These are phyloP conservation scores for Melitaea athalia DNA, from an alignment of 2,888 invertebrate genomes.

Conservation along the genomic window DNA sequence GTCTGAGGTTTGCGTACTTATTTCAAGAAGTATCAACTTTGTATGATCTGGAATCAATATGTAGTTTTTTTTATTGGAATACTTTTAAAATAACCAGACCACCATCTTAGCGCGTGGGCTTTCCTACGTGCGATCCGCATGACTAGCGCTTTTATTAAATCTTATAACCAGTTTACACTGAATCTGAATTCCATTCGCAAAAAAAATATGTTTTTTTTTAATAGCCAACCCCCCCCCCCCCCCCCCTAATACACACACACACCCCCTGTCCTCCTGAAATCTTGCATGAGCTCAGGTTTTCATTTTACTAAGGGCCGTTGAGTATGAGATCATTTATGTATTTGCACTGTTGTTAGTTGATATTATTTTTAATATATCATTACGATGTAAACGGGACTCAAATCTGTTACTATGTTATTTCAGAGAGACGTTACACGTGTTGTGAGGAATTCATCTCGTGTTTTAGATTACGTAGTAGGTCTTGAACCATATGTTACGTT, in stretches of 20 bases:
- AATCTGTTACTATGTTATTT: slow-evolving; percentile 41
- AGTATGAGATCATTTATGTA: background rate
- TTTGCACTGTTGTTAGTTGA: background rate
- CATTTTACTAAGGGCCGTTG: too few species aligned
- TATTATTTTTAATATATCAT: background rate
- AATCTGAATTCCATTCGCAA: background rate
- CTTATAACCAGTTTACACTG: slow-evolving; percentile 12
- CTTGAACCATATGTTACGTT: slow-evolving; percentile 41
- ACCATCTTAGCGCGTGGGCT: slow-evolving; percentile 47
- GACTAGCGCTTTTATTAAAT: slow-evolving; percentile 42
- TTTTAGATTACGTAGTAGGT: slow-evolving; percentile 40
- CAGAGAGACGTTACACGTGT: slow-evolving; percentile 41
- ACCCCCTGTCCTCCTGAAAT: too few species aligned
- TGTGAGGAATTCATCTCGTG: slow-evolving; percentile 38
- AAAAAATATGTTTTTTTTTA: background rate
- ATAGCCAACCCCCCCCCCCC: too few species aligned
- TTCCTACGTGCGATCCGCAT: slow-evolving; percentile 37
- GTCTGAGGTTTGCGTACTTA: background rate
- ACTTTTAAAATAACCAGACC: slow-evolving; percentile 52
- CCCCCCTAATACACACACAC: too few species aligned
- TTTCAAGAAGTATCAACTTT: slow-evolving; percentile 41
- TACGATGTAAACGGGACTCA: slow-evolving; percentile 7
- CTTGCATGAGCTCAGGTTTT: too few species aligned
- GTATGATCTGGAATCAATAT: slow-evolving; percentile 22
- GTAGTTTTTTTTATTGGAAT: slow-evolving; percentile 40